Conservation (phyloP, 2,888 invertebrate genomes). For the Volucella inanis region DNA sequence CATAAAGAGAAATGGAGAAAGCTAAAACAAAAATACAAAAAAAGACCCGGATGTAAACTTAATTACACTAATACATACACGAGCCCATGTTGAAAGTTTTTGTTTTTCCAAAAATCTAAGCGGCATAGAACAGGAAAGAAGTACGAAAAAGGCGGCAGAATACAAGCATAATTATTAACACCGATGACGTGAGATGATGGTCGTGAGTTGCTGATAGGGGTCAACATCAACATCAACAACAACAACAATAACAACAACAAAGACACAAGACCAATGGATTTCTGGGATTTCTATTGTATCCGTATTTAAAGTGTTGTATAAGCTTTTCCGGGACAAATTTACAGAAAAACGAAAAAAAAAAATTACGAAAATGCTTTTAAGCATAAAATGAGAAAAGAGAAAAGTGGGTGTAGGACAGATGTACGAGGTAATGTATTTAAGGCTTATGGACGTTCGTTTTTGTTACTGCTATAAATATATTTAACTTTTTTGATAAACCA, state of each 20-base stretch:
- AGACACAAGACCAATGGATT: not conserved
- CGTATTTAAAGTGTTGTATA: not conserved
- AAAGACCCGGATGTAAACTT: conserved; percentile 67
- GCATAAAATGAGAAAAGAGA: not conserved
- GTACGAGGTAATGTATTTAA: too few relatives aligned
- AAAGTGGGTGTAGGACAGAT: too few relatives aligned
- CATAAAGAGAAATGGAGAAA: conserved; percentile 1
- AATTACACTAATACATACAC: conserved; percentile 60
- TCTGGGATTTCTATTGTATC: conserved; percentile 37
- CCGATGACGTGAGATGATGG: conserved; percentile 50
- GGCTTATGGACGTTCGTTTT: too few relatives aligned
- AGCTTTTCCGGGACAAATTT: conserved; percentile 17
- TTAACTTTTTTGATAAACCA: too few relatives aligned
- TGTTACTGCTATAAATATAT: too few relatives aligned
- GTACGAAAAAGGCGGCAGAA: not conserved
- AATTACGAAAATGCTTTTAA: conserved; percentile 1
- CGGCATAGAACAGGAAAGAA: not conserved
- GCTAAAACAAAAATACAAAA: not conserved
- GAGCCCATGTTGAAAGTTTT: conserved; percentile 24
- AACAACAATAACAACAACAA: too few relatives aligned
- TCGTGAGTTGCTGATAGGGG: conserved; percentile 12
- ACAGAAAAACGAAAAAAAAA: not conserved
- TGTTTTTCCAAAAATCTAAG: conserved; percentile 9
- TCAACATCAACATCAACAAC: not conserved
- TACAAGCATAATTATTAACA: conserved; percentile 34